Conservation (phyloP, 2,888 invertebrate genomes). For the Tetheella fluctuosa region DNA sequence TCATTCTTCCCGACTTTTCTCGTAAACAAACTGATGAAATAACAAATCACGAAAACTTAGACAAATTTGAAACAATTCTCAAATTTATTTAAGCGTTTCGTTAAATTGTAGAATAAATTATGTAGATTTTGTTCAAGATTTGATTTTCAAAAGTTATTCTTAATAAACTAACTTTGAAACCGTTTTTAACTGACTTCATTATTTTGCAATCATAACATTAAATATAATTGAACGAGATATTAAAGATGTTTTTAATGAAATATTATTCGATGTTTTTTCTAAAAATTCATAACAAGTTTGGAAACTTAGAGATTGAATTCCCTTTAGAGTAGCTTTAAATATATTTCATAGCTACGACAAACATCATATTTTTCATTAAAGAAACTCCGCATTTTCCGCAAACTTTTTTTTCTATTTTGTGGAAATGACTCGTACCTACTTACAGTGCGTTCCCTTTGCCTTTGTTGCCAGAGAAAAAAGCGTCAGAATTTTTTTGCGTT, state of each 20-base stretch:
- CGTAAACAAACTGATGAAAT: constrained; percentile 13
- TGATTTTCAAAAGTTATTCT: neutral
- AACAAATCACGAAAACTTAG: constrained; percentile 6
- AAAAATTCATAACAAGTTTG: too few relatives aligned
- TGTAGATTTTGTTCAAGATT: neutral
- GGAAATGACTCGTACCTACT: constrained; percentile 31
- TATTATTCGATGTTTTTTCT: too few relatives aligned
- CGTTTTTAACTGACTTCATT: too few relatives aligned
- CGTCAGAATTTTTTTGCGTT: constrained; percentile 36
- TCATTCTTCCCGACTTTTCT: constrained; percentile 10
- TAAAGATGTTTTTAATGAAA: too few relatives aligned
- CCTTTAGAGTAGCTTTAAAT: neutral
- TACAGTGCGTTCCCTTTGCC: constrained; percentile 18
- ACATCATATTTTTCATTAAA: constrained; percentile 24
- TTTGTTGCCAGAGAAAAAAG: constrained; percentile 32
- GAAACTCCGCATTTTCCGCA: constrained; percentile 25
- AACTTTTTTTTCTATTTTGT: constrained; percentile 38
- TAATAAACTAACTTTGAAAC: neutral
- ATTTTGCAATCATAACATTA: too few relatives aligned
- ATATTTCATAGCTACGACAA: constrained; percentile 19
- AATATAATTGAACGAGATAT: too few relatives aligned
- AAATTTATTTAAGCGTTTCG: neutral
- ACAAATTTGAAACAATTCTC: neutral
- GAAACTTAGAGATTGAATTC: too few relatives aligned
- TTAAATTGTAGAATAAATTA: neutral